Percentiles rank a stretch among this genome's conserved stretches.
These are phyloP conservation scores for Pseudochaenichthys georgianus DNA, from an alignment of 2,797 vertebrate genomes.

Conservation along the genomic window DNA sequence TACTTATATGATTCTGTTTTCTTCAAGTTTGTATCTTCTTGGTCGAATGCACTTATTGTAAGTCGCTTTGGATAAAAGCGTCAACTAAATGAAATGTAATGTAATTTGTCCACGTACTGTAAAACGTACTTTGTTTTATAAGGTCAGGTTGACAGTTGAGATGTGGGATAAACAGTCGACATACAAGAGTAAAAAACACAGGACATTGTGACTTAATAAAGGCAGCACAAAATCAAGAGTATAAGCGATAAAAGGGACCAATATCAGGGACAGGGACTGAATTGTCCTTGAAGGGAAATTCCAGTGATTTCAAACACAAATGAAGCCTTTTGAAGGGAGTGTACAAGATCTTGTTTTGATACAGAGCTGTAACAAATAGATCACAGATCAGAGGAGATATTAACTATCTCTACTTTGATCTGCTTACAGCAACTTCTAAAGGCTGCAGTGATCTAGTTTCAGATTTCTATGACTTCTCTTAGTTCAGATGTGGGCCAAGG, in stretches of 20 bases:
- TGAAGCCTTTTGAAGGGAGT: no score
- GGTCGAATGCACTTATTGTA: no score
- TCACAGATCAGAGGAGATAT: not conserved
- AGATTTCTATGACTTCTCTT: constrained; percentile 6
- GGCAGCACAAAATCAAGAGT: not conserved
- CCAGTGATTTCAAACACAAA: no score
- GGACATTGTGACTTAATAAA: not conserved
- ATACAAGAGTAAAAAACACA: not conserved
- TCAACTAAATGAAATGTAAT: no score
- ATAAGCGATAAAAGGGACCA: no score
- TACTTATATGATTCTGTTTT: no score
- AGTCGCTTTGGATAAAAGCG: no score
- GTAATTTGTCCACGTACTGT: not conserved
- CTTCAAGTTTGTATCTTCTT: no score
- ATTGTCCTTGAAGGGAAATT: no score
- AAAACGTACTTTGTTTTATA: constrained; percentile 5
- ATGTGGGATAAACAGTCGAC: not conserved
- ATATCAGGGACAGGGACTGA: no score
- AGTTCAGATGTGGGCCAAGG: constrained; percentile 1
- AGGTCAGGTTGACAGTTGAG: not conserved
- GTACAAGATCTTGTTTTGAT: no score
- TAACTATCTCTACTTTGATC: not conserved
- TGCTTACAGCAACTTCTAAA: not conserved
- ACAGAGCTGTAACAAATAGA: not conserved
- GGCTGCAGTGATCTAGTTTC: not conserved